Base-by-base conservation (phyloP, 1,140 invertebrate species). In the Augochlora pura region DNA sequence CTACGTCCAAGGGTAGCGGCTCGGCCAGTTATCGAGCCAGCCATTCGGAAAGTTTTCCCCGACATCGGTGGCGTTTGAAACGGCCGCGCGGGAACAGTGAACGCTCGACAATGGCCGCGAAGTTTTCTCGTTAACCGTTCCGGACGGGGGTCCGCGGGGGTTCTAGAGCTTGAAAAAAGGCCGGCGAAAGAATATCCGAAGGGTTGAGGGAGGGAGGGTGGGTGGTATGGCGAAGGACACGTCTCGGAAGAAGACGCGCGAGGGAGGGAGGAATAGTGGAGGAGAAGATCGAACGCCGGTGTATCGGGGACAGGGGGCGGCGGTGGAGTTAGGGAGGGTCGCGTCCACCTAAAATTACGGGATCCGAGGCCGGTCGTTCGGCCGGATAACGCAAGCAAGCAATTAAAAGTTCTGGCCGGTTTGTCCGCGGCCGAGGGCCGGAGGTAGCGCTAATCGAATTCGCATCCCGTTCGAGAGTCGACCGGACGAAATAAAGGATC, bases 41-140 rank as follows among this genome's bases (percentile, higher is more conserved):
- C 6, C 18, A 66, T 12, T 12, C 46, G 39, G 32, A 64, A 60
- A 77, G 72, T 77, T 71, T n/a, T 1, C 9, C 1, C 14, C 0
- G n/a, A 23, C 14, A 7, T 38, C 27, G 38, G 39, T 16, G 63
- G 32, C 69, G 59, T 71, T 77, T 77, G 69, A 63, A 70, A 77
- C 70, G 69, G 42, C 32, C 38, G 27, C 32, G 73, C 38, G 73
- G 4, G 4, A 7, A 66, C 63, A 25, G 39, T 1, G 64, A 46
- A 46, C 21, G 21, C 64, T 64, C 60, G 42, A 60, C 69, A 46
- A 65, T 42, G 64, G 7, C n/a, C 6, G 3, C 16, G 21, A 78
- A 78, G 68, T 78, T 78, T 78, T 78, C 76, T 78, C 76, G 69
- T 78, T 78, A 78, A 72, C 68, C 38, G 25, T 14, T 3, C 27